Percentiles rank a stretch among this genome's conserved stretches.
Evolutionary conservation across 2,888 invertebrate species (phyloP).

Genomic region (Nymphalis c-album): DNA sequence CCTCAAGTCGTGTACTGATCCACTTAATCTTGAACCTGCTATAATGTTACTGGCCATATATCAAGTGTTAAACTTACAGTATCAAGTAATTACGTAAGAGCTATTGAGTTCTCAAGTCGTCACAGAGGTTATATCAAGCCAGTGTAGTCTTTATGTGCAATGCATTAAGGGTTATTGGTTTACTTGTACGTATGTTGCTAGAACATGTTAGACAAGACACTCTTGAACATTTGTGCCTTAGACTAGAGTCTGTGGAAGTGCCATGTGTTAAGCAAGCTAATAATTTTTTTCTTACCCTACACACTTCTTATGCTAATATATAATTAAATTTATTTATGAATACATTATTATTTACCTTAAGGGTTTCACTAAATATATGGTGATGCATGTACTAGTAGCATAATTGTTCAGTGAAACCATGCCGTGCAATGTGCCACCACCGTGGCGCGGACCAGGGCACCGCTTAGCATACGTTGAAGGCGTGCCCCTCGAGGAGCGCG

Average conservation of each 20-base stretch:
- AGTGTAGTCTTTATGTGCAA: slow-evolving; percentile 13
- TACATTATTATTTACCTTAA: too few relatives aligned
- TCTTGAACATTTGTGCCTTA: slow-evolving; percentile 23
- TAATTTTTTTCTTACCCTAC: too few relatives aligned
- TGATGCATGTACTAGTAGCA: too few relatives aligned
- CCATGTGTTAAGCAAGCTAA: neutral
- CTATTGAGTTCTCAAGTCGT: slow-evolving; percentile 24
- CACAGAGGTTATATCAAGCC: neutral
- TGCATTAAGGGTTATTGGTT: slow-evolving; percentile 6
- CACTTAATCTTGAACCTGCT: slow-evolving; percentile 15
- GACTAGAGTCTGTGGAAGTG: neutral
- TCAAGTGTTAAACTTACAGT: slow-evolving; percentile 19
- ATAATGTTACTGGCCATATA: slow-evolving; percentile 17
- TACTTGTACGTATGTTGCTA: slow-evolving; percentile 9
- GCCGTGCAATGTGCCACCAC: too few relatives aligned
- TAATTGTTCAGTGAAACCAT: too few relatives aligned
- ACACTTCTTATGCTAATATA: too few relatives aligned
- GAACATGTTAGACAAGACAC: slow-evolving; percentile 30
- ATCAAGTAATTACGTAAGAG: slow-evolving; percentile 34
- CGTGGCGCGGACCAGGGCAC: too few relatives aligned
- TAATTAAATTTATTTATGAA: too few relatives aligned
- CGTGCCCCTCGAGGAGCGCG: too few relatives aligned
- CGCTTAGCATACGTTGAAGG: too few relatives aligned
- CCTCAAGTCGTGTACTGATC: slow-evolving; percentile 8
- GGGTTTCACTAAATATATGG: too few relatives aligned